These are phyloP conservation scores for Cotesia vestalis DNA, from an alignment of 1,140 invertebrate genomes.

Conservation along the genomic window DNA sequence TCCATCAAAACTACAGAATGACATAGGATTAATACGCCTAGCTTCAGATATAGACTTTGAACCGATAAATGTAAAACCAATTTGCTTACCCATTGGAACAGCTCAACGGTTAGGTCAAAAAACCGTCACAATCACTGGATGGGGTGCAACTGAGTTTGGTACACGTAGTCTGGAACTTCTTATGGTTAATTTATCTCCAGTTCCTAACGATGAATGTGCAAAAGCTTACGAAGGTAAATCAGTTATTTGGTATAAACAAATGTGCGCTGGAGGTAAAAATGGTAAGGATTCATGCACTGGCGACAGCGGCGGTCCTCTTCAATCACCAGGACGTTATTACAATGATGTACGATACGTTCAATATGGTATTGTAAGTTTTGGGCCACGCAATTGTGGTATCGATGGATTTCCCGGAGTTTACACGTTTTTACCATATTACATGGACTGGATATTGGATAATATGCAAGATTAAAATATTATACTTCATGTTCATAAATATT, in stretches of 20 bases:
- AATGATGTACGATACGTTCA: slow-evolving; percentile 56
- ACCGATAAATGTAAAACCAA: slow-evolving; percentile 64
- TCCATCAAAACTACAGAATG: slow-evolving; percentile 63
- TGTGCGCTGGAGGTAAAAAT: slow-evolving; percentile 70
- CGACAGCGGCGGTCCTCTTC: slow-evolving; percentile 68
- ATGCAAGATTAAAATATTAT: slow-evolving; percentile 54
- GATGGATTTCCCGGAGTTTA: slow-evolving; percentile 72
- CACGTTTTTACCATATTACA: slow-evolving; percentile 69
- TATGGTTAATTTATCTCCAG: slow-evolving; percentile 64
- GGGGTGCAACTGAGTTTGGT: slow-evolving; percentile 69
- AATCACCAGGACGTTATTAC: slow-evolving; percentile 47
- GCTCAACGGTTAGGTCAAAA: slow-evolving; percentile 42
- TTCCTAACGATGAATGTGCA: slow-evolving; percentile 62
- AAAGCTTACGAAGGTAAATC: slow-evolving; percentile 57
- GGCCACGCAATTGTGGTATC: slow-evolving; percentile 62
- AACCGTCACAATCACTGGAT: slow-evolving; percentile 67
- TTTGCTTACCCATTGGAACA: slow-evolving; percentile 68
- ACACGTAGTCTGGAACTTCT: slow-evolving; percentile 62
- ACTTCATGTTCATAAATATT: not conserved
- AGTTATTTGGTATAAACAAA: slow-evolving; percentile 62
- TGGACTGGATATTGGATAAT: slow-evolving; percentile 73
- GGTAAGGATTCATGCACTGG: slow-evolving; percentile 62
- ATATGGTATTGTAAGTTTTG: slow-evolving; percentile 69
- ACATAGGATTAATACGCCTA: slow-evolving; percentile 73
- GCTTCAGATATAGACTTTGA: slow-evolving; percentile 63